These are phyloP conservation scores for Mesaphorura yosii DNA, from an alignment of 1,140 invertebrate genomes.

Conservation along the genomic window DNA sequence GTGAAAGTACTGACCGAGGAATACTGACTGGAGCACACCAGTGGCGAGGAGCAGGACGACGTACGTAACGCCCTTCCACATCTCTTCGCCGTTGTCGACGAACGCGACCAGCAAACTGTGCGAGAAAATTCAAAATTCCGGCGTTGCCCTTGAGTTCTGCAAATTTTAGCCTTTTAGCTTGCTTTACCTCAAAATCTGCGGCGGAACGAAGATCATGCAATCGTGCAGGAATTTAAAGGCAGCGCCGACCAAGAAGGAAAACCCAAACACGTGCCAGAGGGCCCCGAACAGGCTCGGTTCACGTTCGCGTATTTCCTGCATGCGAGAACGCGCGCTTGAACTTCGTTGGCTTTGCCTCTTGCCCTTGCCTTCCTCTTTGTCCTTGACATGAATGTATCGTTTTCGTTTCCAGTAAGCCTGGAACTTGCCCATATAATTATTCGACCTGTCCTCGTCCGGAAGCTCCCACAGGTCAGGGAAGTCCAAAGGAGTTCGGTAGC, in stretches of 20 bases:
- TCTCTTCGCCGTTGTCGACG: conserved; percentile 21
- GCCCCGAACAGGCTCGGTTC: conserved; percentile 35
- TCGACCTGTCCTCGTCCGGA: conserved; percentile 35
- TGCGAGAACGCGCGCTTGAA: too few relatives aligned
- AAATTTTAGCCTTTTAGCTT: neutral
- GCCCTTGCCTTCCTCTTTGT: too few relatives aligned
- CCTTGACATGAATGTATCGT: too few relatives aligned
- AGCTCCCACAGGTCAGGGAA: conserved; percentile 16
- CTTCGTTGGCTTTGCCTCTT: too few relatives aligned
- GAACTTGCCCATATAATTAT: conserved; percentile 42
- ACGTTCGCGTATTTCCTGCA: too few relatives aligned
- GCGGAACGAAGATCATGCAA: conserved; percentile 46
- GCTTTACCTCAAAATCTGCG: conserved; percentile 36
- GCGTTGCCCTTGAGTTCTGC: too few relatives aligned
- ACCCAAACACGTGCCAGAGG: conserved; percentile 41
- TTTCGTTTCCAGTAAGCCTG: neutral
- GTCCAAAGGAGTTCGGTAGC: conserved; percentile 8
- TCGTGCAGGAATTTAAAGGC: conserved; percentile 44
- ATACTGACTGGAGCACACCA: conserved; percentile 73
- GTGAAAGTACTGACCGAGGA: conserved; percentile 81
- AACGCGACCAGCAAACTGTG: conserved; percentile 48
- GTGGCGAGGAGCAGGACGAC: conserved; percentile 60
- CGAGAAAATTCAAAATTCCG: conserved; percentile 16
- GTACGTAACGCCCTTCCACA: conserved; percentile 78
- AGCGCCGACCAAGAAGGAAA: conserved; percentile 38